Evolutionary conservation across 1,140 invertebrate species (phyloP).

Genomic region (Cataglyphis hispanica): DNA sequence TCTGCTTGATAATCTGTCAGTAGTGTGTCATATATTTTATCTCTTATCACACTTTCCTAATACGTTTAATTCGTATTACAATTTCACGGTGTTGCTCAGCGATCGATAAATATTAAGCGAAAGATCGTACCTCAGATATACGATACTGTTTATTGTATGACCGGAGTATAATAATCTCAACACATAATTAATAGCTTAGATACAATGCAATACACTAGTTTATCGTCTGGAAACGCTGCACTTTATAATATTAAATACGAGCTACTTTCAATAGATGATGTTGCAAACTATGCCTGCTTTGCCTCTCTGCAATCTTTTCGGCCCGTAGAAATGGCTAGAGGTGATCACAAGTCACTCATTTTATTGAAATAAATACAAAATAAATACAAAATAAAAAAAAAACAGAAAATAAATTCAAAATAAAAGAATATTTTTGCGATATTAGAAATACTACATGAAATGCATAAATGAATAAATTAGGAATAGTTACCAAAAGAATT

Average conservation of each 20-base stretch:
- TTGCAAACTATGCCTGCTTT: constrained; percentile 13
- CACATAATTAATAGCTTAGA: constrained; percentile 42
- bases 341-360: not conserved
- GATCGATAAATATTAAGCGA: constrained; percentile 41
- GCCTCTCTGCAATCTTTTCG: constrained; percentile 22
- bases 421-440: not conserved
- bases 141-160: constrained; percentile 27
- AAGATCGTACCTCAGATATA: constrained; percentile 28
- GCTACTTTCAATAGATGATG: constrained; percentile 28
- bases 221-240: constrained; percentile 5
- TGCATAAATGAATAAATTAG: not conserved
- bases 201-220: constrained; percentile 12
- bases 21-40: not conserved
- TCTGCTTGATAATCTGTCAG: not conserved
- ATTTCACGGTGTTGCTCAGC: constrained; percentile 35
- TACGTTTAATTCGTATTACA: constrained; percentile 27
- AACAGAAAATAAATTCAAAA: too few relatives aligned
- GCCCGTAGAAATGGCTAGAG: not conserved
- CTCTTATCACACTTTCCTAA: constrained; percentile 41
- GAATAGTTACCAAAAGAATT: not conserved
- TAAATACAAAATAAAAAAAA: not conserved
- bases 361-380: not conserved
- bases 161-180: constrained; percentile 31
- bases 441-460: not conserved
- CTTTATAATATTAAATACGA: constrained; percentile 49